These are phyloP conservation scores for Leucoraja erinaceus DNA, from an alignment of 2,113 vertebrate genomes.

Conservation along the genomic window DNA sequence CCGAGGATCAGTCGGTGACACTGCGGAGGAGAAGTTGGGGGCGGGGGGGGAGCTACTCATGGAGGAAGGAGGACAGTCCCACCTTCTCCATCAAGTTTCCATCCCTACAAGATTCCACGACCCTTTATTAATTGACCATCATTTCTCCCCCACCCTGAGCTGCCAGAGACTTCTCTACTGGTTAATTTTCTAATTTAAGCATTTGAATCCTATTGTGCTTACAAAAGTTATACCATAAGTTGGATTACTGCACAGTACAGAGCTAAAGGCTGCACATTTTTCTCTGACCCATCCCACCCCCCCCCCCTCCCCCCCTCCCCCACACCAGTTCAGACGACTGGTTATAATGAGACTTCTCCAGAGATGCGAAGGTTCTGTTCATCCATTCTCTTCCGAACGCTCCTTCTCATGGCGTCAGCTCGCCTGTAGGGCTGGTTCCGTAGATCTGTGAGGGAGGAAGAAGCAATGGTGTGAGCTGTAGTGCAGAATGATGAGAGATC, in stretches of 20 bases:
- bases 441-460: conserved; percentile 59
- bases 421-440: conserved; percentile 86
- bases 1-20: not conserved
- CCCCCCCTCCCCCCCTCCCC: not conserved
- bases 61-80: not conserved
- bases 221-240: not conserved
- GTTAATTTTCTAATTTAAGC: not conserved
- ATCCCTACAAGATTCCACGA: not conserved
- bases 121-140: not conserved
- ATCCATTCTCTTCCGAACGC: conserved; percentile 63
- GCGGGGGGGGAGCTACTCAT: not conserved
- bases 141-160: too few species aligned
- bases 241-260: not conserved
- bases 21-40: not conserved
- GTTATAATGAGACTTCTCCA: conserved; percentile 73
- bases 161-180: not conserved
- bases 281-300: not conserved
- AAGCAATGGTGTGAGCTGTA: not conserved
- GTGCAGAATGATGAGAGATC: not conserved
- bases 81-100: not conserved
- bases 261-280: not conserved
- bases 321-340: not conserved
- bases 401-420: conserved; percentile 65
- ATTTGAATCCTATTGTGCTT: not conserved
- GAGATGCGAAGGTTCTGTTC: conserved; percentile 68